Base-by-base conservation (phyloP, 2,797 vertebrate genomes). In the Brotula barbata region DNA sequence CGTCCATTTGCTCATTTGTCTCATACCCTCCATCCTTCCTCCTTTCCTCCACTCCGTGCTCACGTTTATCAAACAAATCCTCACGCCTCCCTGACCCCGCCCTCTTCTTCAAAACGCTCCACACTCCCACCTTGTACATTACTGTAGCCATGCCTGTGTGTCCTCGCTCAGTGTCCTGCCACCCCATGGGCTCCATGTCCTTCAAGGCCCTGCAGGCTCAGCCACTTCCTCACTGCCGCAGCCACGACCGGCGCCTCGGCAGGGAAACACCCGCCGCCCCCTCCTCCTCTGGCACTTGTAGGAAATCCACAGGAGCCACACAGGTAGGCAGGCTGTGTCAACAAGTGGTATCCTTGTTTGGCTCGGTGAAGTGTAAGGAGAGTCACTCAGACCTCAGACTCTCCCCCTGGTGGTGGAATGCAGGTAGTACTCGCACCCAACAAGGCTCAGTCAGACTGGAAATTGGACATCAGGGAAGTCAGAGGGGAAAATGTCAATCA, bases 161-260 rank as follows among this genome's bases (percentile, higher is more conserved):
- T 97, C 97, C 96, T 91, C 96, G 96, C 94, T 98, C 96, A 97
- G 96, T 95, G 77, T 98, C 96, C 91, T 98, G 94, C 93, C 96
- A 96, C 88, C 94, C 94, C 82, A 91, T 93, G 94, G 93, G 92
- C 58, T 87, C 92, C 87, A 89, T 93, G 87, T 93, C 94, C 89
- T 95, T 93, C 92, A 98, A 94, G 93, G 80, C 91, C 74, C 75
- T 92, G 87, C 94, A 78, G 87, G 91, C 89, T 69, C 90, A 92
- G 88, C 82, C 67, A 0, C 80, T 87, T 33, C 73, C 87, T 79
- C 81, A 85, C 82, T 84, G 87, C 70, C 86, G 82, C 83, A 87
- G 83, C 85, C 80, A 91, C 1, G 85, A 87, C 11, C 80, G 78
- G 71, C 85, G 53, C 70, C 75, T 88, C 43, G 71, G 81, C 81